Evolutionary conservation across 37 sponge, comb jelly and placozoan species (phyloP), one percentile per base, ranked within the genome.

Genomic region (Beroe forskalii): DNA sequence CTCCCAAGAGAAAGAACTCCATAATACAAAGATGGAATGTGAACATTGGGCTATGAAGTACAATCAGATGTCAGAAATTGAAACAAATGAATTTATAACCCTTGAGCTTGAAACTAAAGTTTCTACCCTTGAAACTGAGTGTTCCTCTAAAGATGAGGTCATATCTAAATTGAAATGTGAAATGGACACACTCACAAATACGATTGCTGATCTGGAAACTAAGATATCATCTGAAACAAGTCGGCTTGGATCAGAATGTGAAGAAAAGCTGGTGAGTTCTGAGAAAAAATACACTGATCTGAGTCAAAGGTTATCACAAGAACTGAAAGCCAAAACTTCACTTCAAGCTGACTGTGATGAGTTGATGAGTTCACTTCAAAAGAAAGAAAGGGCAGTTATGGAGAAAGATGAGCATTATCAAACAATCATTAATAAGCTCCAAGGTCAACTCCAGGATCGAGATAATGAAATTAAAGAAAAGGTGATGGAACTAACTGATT

Each of bases 341-440:
- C 48, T 80, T 32, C 37, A 37, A n/a, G 12, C 24, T 42, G 86
- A 80, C 35, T 80, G 44, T 17, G 86, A 80, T 23, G 86, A 80
- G 55, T 27, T 80, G 55, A 80, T 80, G 86, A 80, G 48, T 41
- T 25, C 55, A n/a, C 35, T 80, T 24, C 86, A 80, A 24, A 80
- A 37, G 48, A 80, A 80, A 44, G 86, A 80, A 43, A 3, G 86
- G n/a, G 44, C 25, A 9, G 31, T 27, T 4, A 80, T 30, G 86
- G 40, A 41, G 23, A 23, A 37, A 8, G 30, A 80, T 6, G 86
- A 80, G 30, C 38, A 80, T 6, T 32, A 80, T 38, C 55, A 41
- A 31, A 20, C 8, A n/a, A 23, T 4, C 9, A 8, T 80, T 22
- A 23, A 1, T 24, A n/a, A 80, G 28, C 55, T 80, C 20, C 48